Base-by-base conservation (phyloP, 2,797 vertebrate species). In the Hyperoplus immaculatus region DNA sequence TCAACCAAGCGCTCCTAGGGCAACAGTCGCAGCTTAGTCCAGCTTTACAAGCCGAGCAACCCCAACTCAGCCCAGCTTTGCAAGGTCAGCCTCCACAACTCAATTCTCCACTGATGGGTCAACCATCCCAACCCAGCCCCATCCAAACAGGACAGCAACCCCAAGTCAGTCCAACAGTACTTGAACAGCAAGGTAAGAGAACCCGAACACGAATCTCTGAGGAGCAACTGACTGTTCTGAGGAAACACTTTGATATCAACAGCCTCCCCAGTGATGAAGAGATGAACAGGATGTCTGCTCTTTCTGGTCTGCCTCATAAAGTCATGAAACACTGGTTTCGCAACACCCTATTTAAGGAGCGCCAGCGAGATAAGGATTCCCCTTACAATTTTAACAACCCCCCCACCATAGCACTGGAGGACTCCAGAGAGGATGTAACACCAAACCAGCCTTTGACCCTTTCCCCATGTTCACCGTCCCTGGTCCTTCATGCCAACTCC, bases 261-360 rank as follows among this genome's bases (percentile, higher is more conserved):
- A 99, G 97, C 87, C 98, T 98, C 45, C 98, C 98, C 3, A 98
- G 97, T 77, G 98, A 99, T 78, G 98, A 99, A 55, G 98, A 99
- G 87, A 97, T 99, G 83, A 97, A 96, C 88, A 97, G 98, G 91
- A 98, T 99, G 97, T 97, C 97, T 1, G 94, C 95, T 87, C 95
- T 97, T 70, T 98, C 98, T 0, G 96, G 97, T 57, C 82, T 99
- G 92, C 97, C 97, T 67, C 97, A 98, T 91, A 99, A 99, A 82
- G 98, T 99, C 78, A 99, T 99, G 88, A 99, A 99, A 92, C 98
- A 99, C 93, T 99, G 98, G 98, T 99, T 99, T 91, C 96, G 98
- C 83, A 99, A 99, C 89, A 99, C 98, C 0, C 94, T 99, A 41
- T 99, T 99, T 90, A 99, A 99, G 90, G 98, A 99, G 87, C 96